Base-by-base conservation (phyloP, 2,113 vertebrate genomes). In the Amazona vittata region DNA sequence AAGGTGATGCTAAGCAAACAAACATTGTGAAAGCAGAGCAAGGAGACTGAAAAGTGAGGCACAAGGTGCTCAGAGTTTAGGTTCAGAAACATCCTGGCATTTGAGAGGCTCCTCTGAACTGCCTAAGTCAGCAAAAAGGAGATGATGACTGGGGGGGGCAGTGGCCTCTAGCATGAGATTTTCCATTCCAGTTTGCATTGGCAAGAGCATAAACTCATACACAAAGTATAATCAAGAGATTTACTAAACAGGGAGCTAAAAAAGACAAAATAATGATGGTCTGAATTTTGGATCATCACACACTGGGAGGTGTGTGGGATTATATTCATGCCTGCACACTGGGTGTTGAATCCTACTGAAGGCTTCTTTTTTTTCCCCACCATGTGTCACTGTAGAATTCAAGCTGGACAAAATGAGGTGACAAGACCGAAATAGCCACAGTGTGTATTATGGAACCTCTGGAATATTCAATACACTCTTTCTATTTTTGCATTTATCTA, bases 301-400 rank as follows among this genome's bases (percentile, higher is more conserved):
- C 20, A 35, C 4, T 0, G 2, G 4, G 9, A 4, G 5, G 6
- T 4, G 5, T 7, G 8, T 0, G 4, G 18, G 2, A 67, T 15
- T 41, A 21, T 10, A 26, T 20, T 77, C 13, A 53, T 20, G 15
- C 11, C 8, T 80, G 15, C 6, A n/a, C 24, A 35, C 6, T 55
- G 11, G 25, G 5, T 59, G 12, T 37, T 82, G 82, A 75, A 85
- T 43, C 74, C 25, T n/a, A 55, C 18, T 43, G 35, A 87, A 8
- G 3, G 3, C 17, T 18, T 68, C 26, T 31, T 26, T 29, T n/a
- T 39, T 59, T 29, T 16, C 6, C 18, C 14, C 6, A 16, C n/a
- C 6, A 4, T 0, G 0, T 62, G 31, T 47, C 41, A 77, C 63
- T 62, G 15, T 60, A 63, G 63, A 75, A 82, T 59, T 84, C 50